A percentile compares a stretch with the other conserved stretches of the same genome.
These are phyloP conservation scores for Trachelus troglodyta DNA, from an alignment of 2,888 invertebrate genomes.

Conservation along the genomic window DNA sequence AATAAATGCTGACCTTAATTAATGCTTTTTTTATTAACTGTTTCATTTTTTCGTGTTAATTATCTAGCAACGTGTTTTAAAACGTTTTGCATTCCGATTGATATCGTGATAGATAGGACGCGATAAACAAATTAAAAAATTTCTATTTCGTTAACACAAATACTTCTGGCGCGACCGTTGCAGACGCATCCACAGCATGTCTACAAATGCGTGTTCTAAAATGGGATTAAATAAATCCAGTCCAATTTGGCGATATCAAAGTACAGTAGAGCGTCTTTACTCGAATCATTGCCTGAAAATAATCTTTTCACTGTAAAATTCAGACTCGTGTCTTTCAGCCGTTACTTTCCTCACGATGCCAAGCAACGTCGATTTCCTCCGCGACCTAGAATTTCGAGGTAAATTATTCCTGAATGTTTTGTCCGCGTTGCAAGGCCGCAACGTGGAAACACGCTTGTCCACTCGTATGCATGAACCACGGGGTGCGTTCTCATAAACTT, in stretches of 20 bases:
- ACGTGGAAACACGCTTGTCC: neutral
- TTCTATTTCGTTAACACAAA: neutral
- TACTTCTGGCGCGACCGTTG: neutral
- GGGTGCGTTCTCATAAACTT: neutral
- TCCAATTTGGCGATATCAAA: neutral
- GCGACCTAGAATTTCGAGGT: neutral
- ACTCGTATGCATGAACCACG: neutral
- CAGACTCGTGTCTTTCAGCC: neutral
- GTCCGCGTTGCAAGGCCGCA: slow-evolving; percentile 3
- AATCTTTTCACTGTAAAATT: neutral
- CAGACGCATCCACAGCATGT: neutral
- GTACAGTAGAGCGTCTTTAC: neutral
- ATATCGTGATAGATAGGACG: neutral
- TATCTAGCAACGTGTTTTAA: neutral
- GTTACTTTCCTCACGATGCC: neutral
- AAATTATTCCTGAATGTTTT: slow-evolving; percentile 5
- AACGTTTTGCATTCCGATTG: neutral
- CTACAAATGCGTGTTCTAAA: neutral
- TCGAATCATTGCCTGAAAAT: neutral
- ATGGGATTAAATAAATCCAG: neutral
- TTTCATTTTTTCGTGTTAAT: neutral
- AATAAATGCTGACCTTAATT: neutral
- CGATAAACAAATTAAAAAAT: neutral
- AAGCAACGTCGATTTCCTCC: neutral
- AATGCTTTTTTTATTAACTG: neutral